Evolutionary conservation across 2,113 vertebrate genomes (phyloP).

Genomic region (Larimichthys crocea): DNA sequence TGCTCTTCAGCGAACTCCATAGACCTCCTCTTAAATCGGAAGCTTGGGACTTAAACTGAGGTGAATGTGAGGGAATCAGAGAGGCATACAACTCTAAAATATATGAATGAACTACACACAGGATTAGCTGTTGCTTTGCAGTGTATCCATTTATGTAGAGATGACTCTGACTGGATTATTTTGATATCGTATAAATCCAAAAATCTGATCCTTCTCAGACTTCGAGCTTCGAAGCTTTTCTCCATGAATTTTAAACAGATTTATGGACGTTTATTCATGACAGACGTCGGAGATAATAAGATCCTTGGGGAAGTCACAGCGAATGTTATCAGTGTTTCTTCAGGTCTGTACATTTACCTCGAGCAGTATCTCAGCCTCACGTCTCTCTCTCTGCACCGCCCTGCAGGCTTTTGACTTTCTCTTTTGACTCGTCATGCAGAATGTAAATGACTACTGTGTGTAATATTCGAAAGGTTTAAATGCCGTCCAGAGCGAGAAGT

Average conservation of each 20-base stretch:
- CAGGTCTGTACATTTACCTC: neutral
- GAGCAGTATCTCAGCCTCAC: no score
- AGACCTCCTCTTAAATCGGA: no score
- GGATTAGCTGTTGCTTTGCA: neutral
- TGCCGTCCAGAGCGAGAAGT: no score
- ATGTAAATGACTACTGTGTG: no score
- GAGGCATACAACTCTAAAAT: no score
- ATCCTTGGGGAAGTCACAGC: neutral
- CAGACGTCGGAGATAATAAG: neutral
- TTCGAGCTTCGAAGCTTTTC: neutral
- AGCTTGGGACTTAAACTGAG: no score
- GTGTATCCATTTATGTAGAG: neutral
- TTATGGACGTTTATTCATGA: neutral
- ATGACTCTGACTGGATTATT: neutral
- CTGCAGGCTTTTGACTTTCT: neutral
- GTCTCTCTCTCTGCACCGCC: neutral
- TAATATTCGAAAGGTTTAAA: no score
- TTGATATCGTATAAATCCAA: neutral
- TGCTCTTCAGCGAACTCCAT: neutral
- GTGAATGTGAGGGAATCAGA: no score
- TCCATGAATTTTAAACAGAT: neutral
- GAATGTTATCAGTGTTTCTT: neutral
- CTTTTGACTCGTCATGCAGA: neutral
- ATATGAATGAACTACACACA: neutral
- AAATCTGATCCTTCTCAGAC: neutral